A percentile compares a stretch with the other conserved stretches of the same genome.
Evolutionary conservation across 2,888 invertebrate genomes (phyloP).

Genomic region (Actias luna): DNA sequence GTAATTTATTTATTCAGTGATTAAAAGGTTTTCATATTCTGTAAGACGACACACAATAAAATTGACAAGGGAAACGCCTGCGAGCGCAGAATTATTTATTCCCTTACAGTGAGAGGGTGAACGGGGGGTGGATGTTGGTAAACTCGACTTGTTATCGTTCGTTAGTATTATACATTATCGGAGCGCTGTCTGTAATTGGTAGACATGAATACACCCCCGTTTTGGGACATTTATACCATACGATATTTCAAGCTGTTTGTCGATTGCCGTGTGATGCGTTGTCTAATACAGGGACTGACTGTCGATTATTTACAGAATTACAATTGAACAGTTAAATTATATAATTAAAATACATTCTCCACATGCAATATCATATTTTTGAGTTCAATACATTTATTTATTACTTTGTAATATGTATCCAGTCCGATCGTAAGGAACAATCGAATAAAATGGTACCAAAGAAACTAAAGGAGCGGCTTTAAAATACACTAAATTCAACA

Average conservation of each 20-base stretch:
- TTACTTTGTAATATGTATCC: too few species aligned
- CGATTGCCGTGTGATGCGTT: neutral
- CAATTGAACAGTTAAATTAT: too few species aligned
- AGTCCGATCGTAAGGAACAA: too few species aligned
- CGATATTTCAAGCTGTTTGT: constrained; percentile 35
- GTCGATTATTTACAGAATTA: too few species aligned
- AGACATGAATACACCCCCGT: constrained; percentile 44
- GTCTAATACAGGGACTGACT: too few species aligned
- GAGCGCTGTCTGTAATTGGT: constrained; percentile 67
- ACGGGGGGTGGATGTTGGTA: constrained; percentile 19
- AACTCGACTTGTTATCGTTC: constrained; percentile 46
- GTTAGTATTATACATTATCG: constrained; percentile 72
- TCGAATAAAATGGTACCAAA: too few species aligned
- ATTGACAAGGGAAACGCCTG: constrained; percentile 20
- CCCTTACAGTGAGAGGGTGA: constrained; percentile 20
- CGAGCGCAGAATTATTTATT: constrained; percentile 25
- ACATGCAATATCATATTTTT: too few species aligned
- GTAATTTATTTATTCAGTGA: too few species aligned
- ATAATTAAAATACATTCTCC: too few species aligned
- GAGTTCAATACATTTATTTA: too few species aligned
- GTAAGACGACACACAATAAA: neutral
- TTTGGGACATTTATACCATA: constrained; percentile 36
- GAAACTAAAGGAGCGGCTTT: too few species aligned
- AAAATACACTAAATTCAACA: too few species aligned
- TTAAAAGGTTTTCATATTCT: neutral